Conservation (phyloP, 2,888 invertebrate species). For the Drosophila lutescens region DNA sequence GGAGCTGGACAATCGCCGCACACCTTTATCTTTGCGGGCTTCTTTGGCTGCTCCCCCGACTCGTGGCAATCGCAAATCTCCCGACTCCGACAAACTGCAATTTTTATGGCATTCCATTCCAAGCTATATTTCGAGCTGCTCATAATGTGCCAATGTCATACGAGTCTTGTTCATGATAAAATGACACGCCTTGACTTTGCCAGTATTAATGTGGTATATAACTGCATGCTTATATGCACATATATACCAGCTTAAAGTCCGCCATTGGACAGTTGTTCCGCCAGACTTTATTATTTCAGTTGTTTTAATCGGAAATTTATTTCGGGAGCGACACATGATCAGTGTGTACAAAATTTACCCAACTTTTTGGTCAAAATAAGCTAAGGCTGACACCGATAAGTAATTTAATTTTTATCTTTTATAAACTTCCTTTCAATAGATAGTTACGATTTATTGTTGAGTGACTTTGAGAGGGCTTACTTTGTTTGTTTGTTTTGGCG, state of each 20-base stretch:
- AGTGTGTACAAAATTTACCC: not conserved
- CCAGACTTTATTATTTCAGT: constrained; percentile 6
- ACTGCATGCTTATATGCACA: not conserved
- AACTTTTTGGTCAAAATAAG: not conserved
- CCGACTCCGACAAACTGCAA: constrained; percentile 39
- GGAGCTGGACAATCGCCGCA: constrained; percentile 32
- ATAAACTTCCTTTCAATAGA: not conserved
- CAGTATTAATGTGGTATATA: constrained; percentile 4
- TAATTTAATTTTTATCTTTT: not conserved
- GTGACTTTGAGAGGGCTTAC: no score
- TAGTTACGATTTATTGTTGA: no score
- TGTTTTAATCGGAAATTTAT: constrained; percentile 10
- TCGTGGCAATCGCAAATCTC: constrained; percentile 12
- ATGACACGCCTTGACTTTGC: constrained; percentile 53
- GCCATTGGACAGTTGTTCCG: constrained; percentile 11
- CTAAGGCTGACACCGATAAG: not conserved
- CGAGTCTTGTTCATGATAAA: constrained; percentile 49
- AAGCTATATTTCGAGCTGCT: constrained; percentile 4
- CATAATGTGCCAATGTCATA: constrained; percentile 64
- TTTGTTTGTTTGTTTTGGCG: not conserved
- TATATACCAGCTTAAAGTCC: not conserved
- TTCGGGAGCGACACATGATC: constrained; percentile 6
- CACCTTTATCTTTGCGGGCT: constrained; percentile 11
- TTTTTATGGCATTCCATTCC: constrained; percentile 46
- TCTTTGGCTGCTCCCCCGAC: not conserved